Evolutionary conservation across 2,888 invertebrate species (phyloP).

Genomic region (Trachelus iudaicus): DNA sequence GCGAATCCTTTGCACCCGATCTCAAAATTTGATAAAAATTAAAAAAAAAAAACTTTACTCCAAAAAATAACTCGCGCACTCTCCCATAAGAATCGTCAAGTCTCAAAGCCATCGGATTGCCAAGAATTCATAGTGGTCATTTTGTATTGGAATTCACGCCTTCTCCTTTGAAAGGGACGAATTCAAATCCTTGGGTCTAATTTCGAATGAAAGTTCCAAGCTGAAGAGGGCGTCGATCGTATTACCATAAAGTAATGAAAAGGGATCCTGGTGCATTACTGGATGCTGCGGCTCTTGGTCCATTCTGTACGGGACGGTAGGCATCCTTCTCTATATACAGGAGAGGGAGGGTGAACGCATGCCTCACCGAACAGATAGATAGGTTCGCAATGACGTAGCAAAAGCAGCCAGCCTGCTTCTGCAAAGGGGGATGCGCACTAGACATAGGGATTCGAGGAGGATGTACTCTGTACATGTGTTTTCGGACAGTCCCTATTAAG

Average conservation of each 20-base stretch:
- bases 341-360: conserved; percentile 32
- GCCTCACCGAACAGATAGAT: conserved; percentile 46
- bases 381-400: conserved; percentile 43
- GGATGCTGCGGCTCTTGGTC: conserved; percentile 23
- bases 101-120: too few relatives aligned
- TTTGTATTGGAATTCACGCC: background rate
- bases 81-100: too few relatives aligned
- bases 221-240: conserved; percentile 20
- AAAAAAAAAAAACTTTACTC: too few relatives aligned
- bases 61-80: too few relatives aligned
- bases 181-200: background rate
- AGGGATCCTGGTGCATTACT: conserved; percentile 45
- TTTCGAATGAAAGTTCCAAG: background rate
- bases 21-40: too few relatives aligned
- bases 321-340: background rate
- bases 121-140: too few relatives aligned
- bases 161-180: background rate
- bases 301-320: conserved; percentile 33
- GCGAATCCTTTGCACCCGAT: too few relatives aligned
- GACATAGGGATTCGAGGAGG: too few relatives aligned
- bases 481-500: background rate
- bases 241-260: conserved; percentile 53
- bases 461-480: background rate
- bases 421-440: conserved; percentile 26
- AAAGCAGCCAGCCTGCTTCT: conserved; percentile 22